phyloP scores from a whole-genome alignment of 2,888 invertebrate species.

The Nomada goodeniana region DNA sequence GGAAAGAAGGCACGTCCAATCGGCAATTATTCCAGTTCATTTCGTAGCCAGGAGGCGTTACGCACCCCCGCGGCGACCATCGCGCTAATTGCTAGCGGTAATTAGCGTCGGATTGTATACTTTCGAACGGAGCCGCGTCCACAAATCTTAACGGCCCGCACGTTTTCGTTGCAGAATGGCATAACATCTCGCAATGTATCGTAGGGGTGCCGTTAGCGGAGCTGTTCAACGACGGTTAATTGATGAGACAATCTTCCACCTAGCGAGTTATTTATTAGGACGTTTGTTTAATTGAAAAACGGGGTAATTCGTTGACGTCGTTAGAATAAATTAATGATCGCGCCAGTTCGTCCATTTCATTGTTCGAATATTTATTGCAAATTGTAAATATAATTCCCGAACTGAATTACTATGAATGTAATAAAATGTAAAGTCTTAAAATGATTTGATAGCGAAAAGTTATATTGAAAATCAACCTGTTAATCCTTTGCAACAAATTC shows the following conservation, averaged over 20 bases:
- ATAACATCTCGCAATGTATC: neutral
- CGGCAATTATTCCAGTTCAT: constrained; percentile 52
- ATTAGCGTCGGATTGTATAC: constrained; percentile 43
- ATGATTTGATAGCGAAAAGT: no score
- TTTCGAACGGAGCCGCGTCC: neutral
- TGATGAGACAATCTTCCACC: neutral
- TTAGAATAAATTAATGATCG: neutral
- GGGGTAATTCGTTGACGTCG: no score
- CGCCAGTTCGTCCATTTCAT: no score
- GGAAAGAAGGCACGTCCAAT: constrained; percentile 8
- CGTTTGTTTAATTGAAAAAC: neutral
- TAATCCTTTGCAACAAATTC: no score
- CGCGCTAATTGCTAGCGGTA: constrained; percentile 50
- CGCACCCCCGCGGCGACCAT: constrained; percentile 10
- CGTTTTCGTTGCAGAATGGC: neutral
- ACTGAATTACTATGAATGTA: no score
- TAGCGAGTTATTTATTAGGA: neutral
- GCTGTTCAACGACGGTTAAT: neutral
- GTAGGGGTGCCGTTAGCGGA: no score
- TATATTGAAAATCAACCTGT: no score
- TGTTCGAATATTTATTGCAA: neutral
- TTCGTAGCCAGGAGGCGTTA: constrained; percentile 30
- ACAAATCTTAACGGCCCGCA: constrained; percentile 13
- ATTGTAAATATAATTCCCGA: no score
- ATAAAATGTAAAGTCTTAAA: no score